A percentile compares a stretch with the other conserved stretches of the same genome.
These are phyloP conservation scores for Leuciscus idus DNA, from an alignment of 2,113 vertebrate genomes.

Conservation along the genomic window DNA sequence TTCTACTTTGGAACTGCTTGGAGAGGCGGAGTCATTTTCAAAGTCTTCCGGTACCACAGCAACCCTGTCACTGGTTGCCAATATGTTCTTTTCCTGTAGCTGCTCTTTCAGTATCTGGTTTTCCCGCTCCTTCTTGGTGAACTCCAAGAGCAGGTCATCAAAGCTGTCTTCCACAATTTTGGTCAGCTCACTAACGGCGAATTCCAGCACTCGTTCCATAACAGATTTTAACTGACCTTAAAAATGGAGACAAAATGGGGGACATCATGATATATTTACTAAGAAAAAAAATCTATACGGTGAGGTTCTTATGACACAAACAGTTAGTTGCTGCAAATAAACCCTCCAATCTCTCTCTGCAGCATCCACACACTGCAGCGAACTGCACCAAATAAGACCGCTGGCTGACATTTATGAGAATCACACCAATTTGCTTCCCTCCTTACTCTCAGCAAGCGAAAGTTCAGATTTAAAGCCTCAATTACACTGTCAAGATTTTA, in stretches of 20 bases:
- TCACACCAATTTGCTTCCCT: neutral
- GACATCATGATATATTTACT: neutral
- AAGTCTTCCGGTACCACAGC: conserved; percentile 29
- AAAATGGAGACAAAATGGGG: conserved; percentile 9
- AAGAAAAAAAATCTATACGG: neutral
- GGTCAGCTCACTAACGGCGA: conserved; percentile 72
- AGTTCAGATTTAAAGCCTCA: conserved; percentile 16
- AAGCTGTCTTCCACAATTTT: conserved; percentile 80
- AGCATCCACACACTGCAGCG: neutral
- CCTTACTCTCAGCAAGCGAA: neutral
- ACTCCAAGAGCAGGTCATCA: conserved; percentile 78
- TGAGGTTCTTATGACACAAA: neutral
- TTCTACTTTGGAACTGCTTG: conserved; percentile 64
- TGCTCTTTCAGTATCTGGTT: conserved; percentile 65
- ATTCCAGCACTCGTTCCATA: conserved; percentile 77
- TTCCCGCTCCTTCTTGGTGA: conserved; percentile 76
- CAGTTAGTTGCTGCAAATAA: neutral
- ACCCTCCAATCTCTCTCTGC: neutral
- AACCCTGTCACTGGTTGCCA: conserved; percentile 5
- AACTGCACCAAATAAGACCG: conserved; percentile 4
- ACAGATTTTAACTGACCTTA: conserved; percentile 77
- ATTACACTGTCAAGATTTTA: neutral
- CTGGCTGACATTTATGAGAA: conserved; percentile 9
- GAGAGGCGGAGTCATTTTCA: conserved; percentile 63
- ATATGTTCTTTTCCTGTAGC: conserved; percentile 45